These are phyloP conservation scores for Zaprionus tsacasi DNA, from an alignment of 1,140 invertebrate genomes.

Conservation along the genomic window DNA sequence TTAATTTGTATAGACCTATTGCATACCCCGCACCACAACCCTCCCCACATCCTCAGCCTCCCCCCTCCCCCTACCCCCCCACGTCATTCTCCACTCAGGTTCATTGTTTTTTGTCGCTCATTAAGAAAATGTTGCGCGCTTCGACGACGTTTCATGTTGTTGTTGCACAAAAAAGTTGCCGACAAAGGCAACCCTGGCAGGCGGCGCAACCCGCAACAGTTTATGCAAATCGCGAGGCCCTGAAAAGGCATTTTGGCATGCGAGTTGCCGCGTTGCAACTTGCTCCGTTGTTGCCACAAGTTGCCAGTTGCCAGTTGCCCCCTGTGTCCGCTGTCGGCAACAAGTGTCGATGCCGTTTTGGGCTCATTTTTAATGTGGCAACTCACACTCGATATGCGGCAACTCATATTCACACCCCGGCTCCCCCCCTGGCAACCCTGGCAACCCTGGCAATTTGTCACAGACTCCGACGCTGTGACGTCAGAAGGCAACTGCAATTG, in stretches of 20 bases:
- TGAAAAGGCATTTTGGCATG: constrained; percentile 64
- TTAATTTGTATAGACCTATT: constrained; percentile 59
- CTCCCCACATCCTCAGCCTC: background rate
- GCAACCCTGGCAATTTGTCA: constrained; percentile 36
- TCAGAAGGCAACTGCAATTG: constrained; percentile 38
- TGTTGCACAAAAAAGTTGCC: constrained; percentile 38
- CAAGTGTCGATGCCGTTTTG: constrained; percentile 45
- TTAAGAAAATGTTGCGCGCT: constrained; percentile 76
- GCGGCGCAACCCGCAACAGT: constrained; percentile 30
- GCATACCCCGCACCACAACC: background rate
- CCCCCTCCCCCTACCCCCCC: background rate
- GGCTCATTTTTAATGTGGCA: constrained; percentile 6
- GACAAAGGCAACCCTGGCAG: constrained; percentile 60
- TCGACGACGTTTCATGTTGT: constrained; percentile 49
- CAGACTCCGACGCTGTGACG: constrained; percentile 48
- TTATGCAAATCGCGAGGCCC: constrained; percentile 68
- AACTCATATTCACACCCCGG: background rate
- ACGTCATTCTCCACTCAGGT: constrained; percentile 15
- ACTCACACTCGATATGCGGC: background rate
- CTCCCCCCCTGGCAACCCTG: no score
- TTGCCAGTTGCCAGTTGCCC: background rate
- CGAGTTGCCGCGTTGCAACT: constrained; percentile 36
- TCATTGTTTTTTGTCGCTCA: constrained; percentile 78
- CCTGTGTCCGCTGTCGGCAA: constrained; percentile 34
- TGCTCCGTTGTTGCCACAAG: no score